Base-by-base conservation (phyloP, 2,888 invertebrate species). In the Meta bourneti region DNA sequence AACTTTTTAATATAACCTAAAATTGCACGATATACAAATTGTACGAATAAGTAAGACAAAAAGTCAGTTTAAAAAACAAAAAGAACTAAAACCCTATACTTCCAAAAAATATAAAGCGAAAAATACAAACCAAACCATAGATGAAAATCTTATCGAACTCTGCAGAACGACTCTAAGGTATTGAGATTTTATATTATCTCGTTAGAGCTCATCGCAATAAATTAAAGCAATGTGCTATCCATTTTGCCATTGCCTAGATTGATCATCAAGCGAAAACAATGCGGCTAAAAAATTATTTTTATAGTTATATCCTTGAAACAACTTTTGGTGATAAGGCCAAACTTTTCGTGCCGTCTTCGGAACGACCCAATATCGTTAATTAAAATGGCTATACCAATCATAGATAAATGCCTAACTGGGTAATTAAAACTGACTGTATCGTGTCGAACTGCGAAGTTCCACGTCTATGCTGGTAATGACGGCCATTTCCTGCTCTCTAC, bases 341-440 rank as follows among this genome's bases (percentile, higher is more conserved):
- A 92, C 69, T 91, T 91, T 92, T 88, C 91, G 89, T 89, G 54
- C 77, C 81, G 69, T 78, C 85, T 74, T 89, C 81, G 70, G 72
- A 89, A 89, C 54, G 89, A 61, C 81, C 85, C 77, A 80, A 89
- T 91, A 91, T 91, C 92, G 85, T 92, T 92, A 92, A 92, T 92
- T 92, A 92, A 89, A 89, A 86, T 92, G 89, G 84, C 85, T 86
- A 81, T 92, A 86, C 91, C 88, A 92, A 92, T 92, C 92, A 92
- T 89, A 89, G 92, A 89, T 89, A 92, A 92, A 92, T 92, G 92
- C 70, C 80, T 89, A 92, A 92, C 77, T 85, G 70, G 49, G 81
- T 89, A 85, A 89, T 92, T 92, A 92, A 92, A 92, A 89, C 34
- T 71, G 92, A 86, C 89, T 86, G 92, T 85, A 71, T 91, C 52